These are phyloP conservation scores for Apeltes quadracus DNA, from an alignment of 2,113 vertebrate species.

Conservation along the genomic window DNA sequence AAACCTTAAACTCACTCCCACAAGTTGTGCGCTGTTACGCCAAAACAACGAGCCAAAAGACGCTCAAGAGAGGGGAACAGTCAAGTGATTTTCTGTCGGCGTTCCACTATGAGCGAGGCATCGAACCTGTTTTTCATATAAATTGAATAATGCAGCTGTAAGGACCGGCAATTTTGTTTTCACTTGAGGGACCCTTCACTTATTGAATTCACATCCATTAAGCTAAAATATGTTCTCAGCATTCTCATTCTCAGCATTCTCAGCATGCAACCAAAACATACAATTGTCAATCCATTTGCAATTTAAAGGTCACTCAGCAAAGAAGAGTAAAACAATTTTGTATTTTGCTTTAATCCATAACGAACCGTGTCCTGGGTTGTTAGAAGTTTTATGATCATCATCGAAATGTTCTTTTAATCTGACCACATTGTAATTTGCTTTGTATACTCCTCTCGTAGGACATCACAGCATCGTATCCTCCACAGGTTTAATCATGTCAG, in stretches of 20 bases:
- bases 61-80: neutral
- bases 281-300: slow-evolving; percentile 17
- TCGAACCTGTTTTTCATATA: neutral
- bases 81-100: neutral
- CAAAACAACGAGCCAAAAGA: neutral
- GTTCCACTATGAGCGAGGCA: neutral
- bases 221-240: neutral
- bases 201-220: slow-evolving; percentile 16
- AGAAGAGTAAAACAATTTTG: slow-evolving; percentile 1
- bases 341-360: slow-evolving; percentile 7
- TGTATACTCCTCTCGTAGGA: neutral
- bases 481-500: slow-evolving; percentile 4
- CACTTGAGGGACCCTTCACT: neutral
- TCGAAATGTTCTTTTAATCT: slow-evolving; percentile 1
- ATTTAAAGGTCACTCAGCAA: slow-evolving; percentile 5
- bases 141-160: neutral
- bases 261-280: neutral
- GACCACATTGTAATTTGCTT: neutral
- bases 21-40: neutral
- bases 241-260: too few species aligned
- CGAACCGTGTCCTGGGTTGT: neutral
- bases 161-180: neutral
- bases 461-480: neutral
- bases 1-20: neutral
- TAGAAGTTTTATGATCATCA: neutral